Evolutionary conservation across 92 coral and sea anemone genomes (phyloP).

Genomic region (Siderastrea siderea): DNA sequence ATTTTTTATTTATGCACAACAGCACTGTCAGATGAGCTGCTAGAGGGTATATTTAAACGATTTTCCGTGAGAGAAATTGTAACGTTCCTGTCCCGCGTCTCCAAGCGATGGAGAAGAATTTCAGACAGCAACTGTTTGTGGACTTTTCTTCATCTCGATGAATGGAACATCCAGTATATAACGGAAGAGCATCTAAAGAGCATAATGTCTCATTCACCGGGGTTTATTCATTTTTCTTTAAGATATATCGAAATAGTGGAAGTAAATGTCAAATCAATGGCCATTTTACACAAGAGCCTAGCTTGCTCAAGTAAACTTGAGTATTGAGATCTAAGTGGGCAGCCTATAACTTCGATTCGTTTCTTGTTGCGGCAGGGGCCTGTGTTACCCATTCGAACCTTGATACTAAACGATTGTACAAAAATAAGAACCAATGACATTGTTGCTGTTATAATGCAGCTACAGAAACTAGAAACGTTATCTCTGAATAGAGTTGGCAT

Average conservation of each 20-base stretch:
- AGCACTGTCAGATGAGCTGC: conserved; percentile 32
- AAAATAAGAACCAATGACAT: conserved; percentile 20
- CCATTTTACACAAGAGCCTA: too few species aligned
- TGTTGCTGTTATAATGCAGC: conserved; percentile 39
- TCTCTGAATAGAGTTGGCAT: conserved; percentile 20
- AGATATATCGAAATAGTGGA: conserved; percentile 35
- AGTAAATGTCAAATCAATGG: conserved; percentile 9
- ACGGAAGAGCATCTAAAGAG: conserved; percentile 35
- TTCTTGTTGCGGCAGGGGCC: too few species aligned
- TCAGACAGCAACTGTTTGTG: conserved; percentile 50
- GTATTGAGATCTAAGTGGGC: too few species aligned
- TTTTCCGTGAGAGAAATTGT: conserved; percentile 43
- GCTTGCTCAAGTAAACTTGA: too few species aligned
- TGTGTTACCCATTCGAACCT: too few species aligned
- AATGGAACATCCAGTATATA: conserved; percentile 57
- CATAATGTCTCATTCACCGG: conserved; percentile 49
- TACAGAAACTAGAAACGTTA: conserved; percentile 26
- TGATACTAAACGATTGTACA: neutral
- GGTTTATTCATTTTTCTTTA: conserved; percentile 38
- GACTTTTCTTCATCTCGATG: conserved; percentile 49
- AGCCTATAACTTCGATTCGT: too few species aligned
- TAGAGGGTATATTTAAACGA: conserved; percentile 22
- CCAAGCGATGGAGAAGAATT: conserved; percentile 42
- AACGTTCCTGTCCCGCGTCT: conserved; percentile 25
- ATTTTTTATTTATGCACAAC: conserved; percentile 18